Conservation (phyloP, 2,113 vertebrate species). For the Buteo buteo region DNA sequence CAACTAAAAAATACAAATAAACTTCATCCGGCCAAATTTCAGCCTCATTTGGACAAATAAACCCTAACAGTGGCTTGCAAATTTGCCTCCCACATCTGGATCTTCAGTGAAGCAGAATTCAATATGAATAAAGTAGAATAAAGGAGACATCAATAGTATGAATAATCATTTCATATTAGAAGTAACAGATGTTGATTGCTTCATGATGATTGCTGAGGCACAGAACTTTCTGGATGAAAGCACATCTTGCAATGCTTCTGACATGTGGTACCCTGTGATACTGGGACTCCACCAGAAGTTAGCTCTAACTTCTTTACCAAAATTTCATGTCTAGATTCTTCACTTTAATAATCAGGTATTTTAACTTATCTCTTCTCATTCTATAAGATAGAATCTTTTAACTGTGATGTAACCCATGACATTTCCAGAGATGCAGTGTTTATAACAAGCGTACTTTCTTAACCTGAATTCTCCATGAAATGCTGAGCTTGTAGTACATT, state of each 20-base stretch:
- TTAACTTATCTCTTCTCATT: not conserved
- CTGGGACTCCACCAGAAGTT: not conserved
- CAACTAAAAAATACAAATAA: not conserved
- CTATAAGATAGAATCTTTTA: not conserved
- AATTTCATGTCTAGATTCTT: not conserved
- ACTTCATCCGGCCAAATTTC: not conserved
- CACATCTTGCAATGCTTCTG: not conserved
- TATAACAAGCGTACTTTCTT: rapidly evolving
- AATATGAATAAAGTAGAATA: not conserved
- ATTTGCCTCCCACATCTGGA: not conserved
- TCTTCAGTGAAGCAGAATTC: not conserved
- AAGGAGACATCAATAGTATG: not conserved
- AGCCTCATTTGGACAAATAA: not conserved
- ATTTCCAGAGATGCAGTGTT: not conserved
- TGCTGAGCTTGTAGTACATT: not conserved
- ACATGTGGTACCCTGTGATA: not conserved
- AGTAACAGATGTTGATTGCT: not conserved
- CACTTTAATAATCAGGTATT: not conserved
- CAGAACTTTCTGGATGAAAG: not conserved
- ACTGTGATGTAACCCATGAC: not conserved
- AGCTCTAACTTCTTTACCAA: not conserved
- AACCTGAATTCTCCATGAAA: not conserved
- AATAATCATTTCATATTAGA: not conserved
- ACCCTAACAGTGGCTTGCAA: not conserved
- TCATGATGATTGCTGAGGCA: not conserved